Evolutionary conservation across 2,888 invertebrate genomes (phyloP), one percentile per base, ranked within the genome.

Genomic region (Ecliptopera silaceata): DNA sequence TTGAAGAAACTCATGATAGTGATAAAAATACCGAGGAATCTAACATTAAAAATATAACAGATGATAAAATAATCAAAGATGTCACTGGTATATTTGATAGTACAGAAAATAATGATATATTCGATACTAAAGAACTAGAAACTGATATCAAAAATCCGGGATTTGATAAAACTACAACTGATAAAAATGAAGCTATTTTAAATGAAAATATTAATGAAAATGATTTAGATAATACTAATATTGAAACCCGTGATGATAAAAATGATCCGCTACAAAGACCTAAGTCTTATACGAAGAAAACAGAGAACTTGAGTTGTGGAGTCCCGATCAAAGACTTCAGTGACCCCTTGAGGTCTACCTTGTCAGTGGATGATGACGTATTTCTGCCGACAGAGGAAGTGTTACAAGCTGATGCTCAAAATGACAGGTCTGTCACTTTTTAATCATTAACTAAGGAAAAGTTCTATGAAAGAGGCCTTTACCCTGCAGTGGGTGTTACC

Each of bases 301-400:
- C 80, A 0, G 89, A 88, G 55, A 88, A 82, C 10, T 62, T 85
- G 1, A 88, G 88, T 58, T 90, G 87, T 56, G 90, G 91, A 1
- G 90, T 92, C 0, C 89, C 94, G 0, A 93, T 96, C 3, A 92
- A 94, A 46, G 97, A 97, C 80, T 95, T 95, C 66, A 96, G 96
- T 59, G 98, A 98, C 88, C 98, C 98, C 0, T 84, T 98, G 43
- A 95, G 92, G 0, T 85, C 94, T 0, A 86, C 86, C 82, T 84
- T 81, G 61, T 87, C 72, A 10, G 85, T 79, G 26, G 88, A 88
- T 4, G 91, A 91, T 49, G 92, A 92, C 1, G 91, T 91, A 11
- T 89, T 91, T 39, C 63, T 91, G 18, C 87, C 91, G 0, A 87
- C 87, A 20, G 88, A 88, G 48, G 88, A 88, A 45, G 81, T 80